These are phyloP conservation scores for Saxidomus purpurata DNA, from an alignment of 1,140 invertebrate genomes.

Conservation along the genomic window DNA sequence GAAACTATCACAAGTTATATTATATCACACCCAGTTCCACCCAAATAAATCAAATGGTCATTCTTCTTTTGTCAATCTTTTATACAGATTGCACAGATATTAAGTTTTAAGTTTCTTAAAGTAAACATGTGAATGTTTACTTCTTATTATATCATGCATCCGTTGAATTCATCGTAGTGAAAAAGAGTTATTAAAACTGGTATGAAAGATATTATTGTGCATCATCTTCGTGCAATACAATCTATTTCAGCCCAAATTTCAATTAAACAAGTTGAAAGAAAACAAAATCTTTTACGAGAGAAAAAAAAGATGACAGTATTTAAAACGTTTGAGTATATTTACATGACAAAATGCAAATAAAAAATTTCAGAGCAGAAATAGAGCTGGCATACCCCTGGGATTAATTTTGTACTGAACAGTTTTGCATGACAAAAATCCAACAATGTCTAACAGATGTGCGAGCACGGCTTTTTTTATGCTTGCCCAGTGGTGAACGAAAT, in stretches of 20 bases:
- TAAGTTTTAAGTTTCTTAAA: neutral
- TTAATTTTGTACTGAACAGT: constrained; percentile 4
- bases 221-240: neutral
- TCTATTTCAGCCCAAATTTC: neutral
- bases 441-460: neutral
- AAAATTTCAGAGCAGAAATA: neutral
- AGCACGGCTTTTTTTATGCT: neutral
- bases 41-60: neutral
- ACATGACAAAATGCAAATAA: constrained; percentile 6
- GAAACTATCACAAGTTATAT: too few species aligned
- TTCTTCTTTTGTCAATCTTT: neutral
- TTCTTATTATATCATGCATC: neutral
- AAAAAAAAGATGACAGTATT: neutral
- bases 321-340: neutral
- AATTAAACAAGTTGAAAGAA: neutral
- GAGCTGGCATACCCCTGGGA: neutral
- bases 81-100: neutral
- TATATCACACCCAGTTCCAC: neutral
- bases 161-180: neutral
- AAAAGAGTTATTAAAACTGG: neutral
- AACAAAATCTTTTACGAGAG: neutral
- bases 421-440: neutral
- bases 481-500: neutral
- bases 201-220: neutral
- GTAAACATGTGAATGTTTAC: neutral